phyloP scores from a whole-genome alignment of 2,797 vertebrate species.

The Scleropages formosus region DNA sequence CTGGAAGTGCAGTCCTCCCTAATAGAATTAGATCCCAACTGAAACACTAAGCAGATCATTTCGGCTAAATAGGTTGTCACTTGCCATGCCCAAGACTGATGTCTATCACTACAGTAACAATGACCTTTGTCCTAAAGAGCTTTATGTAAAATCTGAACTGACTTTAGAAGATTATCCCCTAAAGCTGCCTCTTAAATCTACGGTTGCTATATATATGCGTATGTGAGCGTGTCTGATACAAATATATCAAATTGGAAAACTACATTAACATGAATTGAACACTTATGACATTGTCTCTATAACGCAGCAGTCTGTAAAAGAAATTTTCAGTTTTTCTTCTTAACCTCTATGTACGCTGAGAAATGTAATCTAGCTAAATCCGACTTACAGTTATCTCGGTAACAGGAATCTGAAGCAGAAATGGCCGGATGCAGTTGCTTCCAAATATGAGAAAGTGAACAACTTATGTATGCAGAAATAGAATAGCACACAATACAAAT shows the following conservation, averaged over 20 bases:
- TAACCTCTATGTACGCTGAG: no score
- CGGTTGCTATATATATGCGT: slow-evolving; percentile 58
- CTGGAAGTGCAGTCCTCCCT: slow-evolving; percentile 28
- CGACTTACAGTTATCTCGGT: no score
- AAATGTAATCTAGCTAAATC: no score
- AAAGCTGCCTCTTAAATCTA: slow-evolving; percentile 62
- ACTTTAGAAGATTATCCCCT: slow-evolving; percentile 72
- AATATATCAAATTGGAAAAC: not conserved
- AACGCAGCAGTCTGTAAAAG: no score
- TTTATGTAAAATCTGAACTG: slow-evolving; percentile 71
- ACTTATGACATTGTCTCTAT: no score
- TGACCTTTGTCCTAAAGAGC: slow-evolving; percentile 70
- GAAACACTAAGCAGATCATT: slow-evolving; percentile 32
- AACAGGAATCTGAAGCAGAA: no score
- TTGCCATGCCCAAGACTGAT: slow-evolving; percentile 2
- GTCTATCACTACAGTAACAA: slow-evolving; percentile 47
- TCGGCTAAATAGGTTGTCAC: slow-evolving; percentile 31
- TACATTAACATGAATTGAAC: no score
- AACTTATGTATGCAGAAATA: no score
- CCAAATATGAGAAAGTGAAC: no score
- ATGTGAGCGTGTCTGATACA: slow-evolving; percentile 32
- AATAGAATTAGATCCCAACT: slow-evolving; percentile 30
- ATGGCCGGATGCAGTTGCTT: no score
- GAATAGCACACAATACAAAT: no score
- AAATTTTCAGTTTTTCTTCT: no score